Base-by-base conservation (phyloP, 1,140 invertebrate species). In the Kradibia gibbosae region DNA sequence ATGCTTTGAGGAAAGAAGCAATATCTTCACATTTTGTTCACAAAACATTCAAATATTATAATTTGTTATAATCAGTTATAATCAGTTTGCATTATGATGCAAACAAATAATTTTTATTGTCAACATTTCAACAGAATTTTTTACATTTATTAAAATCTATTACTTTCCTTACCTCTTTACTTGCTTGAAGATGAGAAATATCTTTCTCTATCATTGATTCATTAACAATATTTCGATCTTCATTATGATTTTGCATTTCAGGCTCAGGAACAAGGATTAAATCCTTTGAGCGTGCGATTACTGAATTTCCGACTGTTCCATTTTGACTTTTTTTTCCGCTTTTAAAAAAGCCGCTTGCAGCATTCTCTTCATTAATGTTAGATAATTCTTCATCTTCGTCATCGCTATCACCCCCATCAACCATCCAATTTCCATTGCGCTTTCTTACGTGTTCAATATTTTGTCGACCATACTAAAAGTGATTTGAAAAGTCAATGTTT, bases 391-490 rank as follows among this genome's bases (percentile, higher is more conserved):
- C 91, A 76, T 93, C 92, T 80, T 90, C 91, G 77, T 93, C 92
- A 80, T 90, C 91, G 70, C 92, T 92, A 83, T 93, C 92, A 55
- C 92, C 92, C 28, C 92, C 91, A 81, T 93, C 92, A 65, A 85
- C 76, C 11, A 86, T 85, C 84, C 89, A 89, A 10, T 87, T 92
- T 36, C 92, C 88, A 83, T 93, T 93, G 57, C 91, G 88, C 83
- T 92, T 93, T 88, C 92, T 94, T 20, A 94, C 94, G 60, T 93
- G 94, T 90, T 96, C 95, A 80, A 96, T 96, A 87, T 95, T 95
- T 89, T 95, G 94, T 79, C 95, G 91, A 34, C 95, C 95, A 92
- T 95, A 96, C 95, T 96, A 91, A 50, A 93, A 93, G 53, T n/a
- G 5, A 34, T 67, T 0, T 1, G 22, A 39, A 67, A 39, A 39